Base-by-base conservation (phyloP, 37 sponge, comb jelly and placozoan species). In the Lycopodina hypogea region DNA sequence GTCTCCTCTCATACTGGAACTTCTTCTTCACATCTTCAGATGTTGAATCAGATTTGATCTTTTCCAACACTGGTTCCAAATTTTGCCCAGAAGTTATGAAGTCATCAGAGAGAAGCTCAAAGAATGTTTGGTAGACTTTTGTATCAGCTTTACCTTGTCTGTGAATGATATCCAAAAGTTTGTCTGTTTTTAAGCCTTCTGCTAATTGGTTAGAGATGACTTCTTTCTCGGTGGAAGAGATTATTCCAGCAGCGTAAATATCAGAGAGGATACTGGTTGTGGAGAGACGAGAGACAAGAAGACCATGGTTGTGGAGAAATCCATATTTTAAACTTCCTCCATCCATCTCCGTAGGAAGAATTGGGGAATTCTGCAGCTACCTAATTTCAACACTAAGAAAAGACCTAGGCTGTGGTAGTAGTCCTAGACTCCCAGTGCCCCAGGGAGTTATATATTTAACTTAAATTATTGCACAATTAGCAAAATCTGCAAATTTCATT, bases 161-260 rank as follows among this genome's bases (percentile, higher is more conserved):
- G 65, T 87, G 87, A 0, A 87, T 28, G 53, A 87, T 55, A 21
- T 48, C 55, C 3, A 87, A 72, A 26, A 87, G 82, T 28, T 71
- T 75, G 51, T 77, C 82, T 3, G 75, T 71, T 48, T 62, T 76
- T 18, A 17, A 35, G 35, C 42, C 14, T 0, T 41, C 52, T 22
- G 82, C 69, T 4, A 22, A 30, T n/a, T 81, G 60, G 26, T 74
- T 21, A 24, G 22, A 22, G 26, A 87, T 80, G 1, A 61, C 26
- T 15, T 77, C 78, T 29, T 71, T 81, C 28, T 87, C 87, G 0
- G 57, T 33, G 19, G 40, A 9, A 4, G 77, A 48, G 23, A 87
- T 50, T 0, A 87, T 39, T 0, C 69, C 70, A 17, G 53, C 63
- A 0, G 87, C 15, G 17, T 75, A 38, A 15, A 75, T 35, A 21